Evolutionary conservation across 2,888 invertebrate species (phyloP), one percentile per base, ranked within the genome.

Genomic region (Synergus itoensis): DNA sequence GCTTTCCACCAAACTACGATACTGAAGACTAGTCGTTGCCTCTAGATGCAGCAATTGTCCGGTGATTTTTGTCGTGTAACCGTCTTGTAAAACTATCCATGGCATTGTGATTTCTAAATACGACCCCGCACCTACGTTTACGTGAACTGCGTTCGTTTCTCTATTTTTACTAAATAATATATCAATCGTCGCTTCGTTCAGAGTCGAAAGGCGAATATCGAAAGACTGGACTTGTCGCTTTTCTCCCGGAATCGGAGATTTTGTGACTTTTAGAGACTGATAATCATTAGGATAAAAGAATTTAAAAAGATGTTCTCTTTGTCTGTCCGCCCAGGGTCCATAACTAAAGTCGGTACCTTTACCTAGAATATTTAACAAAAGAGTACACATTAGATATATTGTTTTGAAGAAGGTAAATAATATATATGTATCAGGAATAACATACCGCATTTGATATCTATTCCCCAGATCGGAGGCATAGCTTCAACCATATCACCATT

Each of bases 321-420:
- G 99, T 76, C 99, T 94, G 91, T 99, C 99, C 4, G 99, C 99
- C 99, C 99, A 99, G 0, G 99, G 99, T 0, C 99, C 99, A 90
- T 99, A 99, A 92, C 98, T 99, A 88, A 99, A 97, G 90, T 98
- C 98, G 3, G 97, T 98, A 0, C 95, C 98, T 93, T 98, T 98
- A n/a, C 79, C 40, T 65, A 36, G 9, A n/a, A 41, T 21, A 12
- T 8, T 21, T 8, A 40, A 40, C 1, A 36, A 36, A 16, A 64
- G 8, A 40, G 1, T 9, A 40, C 5, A 64, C 8, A 40, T 64
- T 1, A 16, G 40, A 64, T 41, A 16, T 36, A 4, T 0, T 36
- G 14, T 40, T 1, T 8, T 41, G 3, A 40, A 64, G 16, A 40
- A 7, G 16, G 8, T 62, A 64, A 64, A 64, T n/a, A 4, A 16